phyloP scores from a whole-genome alignment of 2,113 vertebrate species.

The Grammomys surdaster region DNA sequence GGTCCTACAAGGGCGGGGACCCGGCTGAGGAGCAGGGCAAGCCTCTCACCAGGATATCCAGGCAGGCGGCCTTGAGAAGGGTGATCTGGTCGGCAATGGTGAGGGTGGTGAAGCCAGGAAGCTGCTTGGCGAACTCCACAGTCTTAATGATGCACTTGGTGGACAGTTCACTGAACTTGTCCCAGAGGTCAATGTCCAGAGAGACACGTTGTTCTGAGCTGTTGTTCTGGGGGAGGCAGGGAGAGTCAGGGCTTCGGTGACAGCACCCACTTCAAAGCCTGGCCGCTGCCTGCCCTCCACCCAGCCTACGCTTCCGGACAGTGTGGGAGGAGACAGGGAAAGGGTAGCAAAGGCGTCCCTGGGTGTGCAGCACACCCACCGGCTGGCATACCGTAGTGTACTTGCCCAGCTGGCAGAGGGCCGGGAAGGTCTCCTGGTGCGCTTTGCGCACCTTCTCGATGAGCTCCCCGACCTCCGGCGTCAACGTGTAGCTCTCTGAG shows the following conservation, averaged over 20 bases:
- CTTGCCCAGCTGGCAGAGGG: slow-evolving; percentile 98
- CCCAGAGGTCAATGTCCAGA: slow-evolving; percentile 98
- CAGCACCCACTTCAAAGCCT: background rate
- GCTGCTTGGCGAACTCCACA: slow-evolving; percentile 99
- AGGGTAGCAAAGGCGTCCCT: background rate
- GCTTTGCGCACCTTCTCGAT: slow-evolving; percentile 98
- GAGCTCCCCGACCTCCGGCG: slow-evolving; percentile 96
- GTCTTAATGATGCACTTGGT: slow-evolving; percentile 99
- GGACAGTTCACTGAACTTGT: slow-evolving; percentile 99
- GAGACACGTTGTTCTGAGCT: slow-evolving; percentile 96
- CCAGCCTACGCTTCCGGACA: background rate
- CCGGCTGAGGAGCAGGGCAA: background rate
- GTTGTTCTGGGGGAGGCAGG: slow-evolving; percentile 90
- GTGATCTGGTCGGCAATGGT: slow-evolving; percentile 99
- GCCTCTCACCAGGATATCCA: slow-evolving; percentile 96
- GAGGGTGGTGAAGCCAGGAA: slow-evolving; percentile 97
- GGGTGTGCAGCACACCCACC: fast-evolving
- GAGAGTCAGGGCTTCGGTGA: background rate
- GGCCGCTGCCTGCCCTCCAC: slow-evolving; percentile 29
- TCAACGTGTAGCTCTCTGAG: slow-evolving; percentile 94
- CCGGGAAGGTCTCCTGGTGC: slow-evolving; percentile 98
- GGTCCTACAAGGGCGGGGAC: background rate
- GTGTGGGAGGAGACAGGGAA: background rate
- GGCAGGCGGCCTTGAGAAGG: slow-evolving; percentile 97
- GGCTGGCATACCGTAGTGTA: slow-evolving; percentile 94